Percentiles rank a stretch among this genome's conserved stretches.
These are phyloP conservation scores for Natator depressus DNA, from an alignment of 2,113 vertebrate genomes.

Conservation along the genomic window DNA sequence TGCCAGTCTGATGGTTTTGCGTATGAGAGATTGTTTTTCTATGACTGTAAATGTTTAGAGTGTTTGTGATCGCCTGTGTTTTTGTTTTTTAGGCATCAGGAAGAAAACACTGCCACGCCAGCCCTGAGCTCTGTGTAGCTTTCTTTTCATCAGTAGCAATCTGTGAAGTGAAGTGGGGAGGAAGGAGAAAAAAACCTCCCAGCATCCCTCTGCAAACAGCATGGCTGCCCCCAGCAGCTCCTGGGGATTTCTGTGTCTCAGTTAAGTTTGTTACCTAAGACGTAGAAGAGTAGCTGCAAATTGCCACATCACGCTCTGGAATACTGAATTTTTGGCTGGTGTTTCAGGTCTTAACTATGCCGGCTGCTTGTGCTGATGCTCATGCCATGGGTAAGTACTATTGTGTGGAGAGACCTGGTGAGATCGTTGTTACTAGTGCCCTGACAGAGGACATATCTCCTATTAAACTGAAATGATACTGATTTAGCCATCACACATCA, in stretches of 20 bases:
- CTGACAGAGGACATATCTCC: neutral
- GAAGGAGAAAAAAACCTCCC: neutral
- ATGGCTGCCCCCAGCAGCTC: slow-evolving; percentile 61
- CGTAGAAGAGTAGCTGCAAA: neutral
- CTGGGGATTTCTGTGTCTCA: neutral
- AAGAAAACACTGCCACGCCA: too few species aligned
- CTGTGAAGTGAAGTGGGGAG: neutral
- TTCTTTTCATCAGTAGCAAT: too few species aligned
- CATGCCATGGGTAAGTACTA: neutral
- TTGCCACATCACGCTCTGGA: too few species aligned
- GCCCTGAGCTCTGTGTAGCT: too few species aligned
- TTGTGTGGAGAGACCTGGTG: too few species aligned
- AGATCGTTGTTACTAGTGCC: neutral
- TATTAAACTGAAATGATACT: neutral
- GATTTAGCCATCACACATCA: neutral
- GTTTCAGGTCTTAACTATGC: neutral
- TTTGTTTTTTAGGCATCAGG: too few species aligned
- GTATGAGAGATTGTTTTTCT: too few species aligned
- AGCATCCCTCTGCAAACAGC: slow-evolving; percentile 8
- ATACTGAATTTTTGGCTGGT: too few species aligned
- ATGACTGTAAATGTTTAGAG: too few species aligned
- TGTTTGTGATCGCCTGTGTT: too few species aligned
- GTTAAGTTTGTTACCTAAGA: neutral
- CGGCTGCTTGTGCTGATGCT: neutral
- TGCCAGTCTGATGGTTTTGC: too few species aligned